Conservation (phyloP, 2,888 invertebrate species). For the Syritta pipiens region DNA sequence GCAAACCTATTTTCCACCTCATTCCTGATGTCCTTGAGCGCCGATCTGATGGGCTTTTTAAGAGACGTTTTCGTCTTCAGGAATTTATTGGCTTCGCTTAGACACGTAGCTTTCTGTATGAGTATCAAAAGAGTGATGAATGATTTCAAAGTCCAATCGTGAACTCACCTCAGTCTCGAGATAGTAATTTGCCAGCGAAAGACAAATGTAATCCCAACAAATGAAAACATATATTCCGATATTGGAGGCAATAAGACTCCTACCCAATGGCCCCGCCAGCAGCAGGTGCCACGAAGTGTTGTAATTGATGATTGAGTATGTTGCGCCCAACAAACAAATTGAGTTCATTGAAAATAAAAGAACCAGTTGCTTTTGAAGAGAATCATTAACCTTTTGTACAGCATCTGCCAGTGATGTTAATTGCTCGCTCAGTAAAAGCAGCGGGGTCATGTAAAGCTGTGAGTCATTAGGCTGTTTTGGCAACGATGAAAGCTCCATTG, state of each 20-base stretch:
- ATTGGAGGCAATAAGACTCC: slow-evolving; percentile 74
- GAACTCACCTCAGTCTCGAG: slow-evolving; percentile 71
- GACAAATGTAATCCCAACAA: slow-evolving; percentile 73
- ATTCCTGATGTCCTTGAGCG: slow-evolving; percentile 52
- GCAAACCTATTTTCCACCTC: slow-evolving; percentile 42
- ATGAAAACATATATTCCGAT: slow-evolving; percentile 74
- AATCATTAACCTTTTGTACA: slow-evolving; percentile 56
- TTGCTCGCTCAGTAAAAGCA: too few relatives aligned
- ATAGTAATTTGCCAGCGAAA: slow-evolving; percentile 69
- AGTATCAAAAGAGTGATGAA: background rate
- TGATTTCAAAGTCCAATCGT: background rate
- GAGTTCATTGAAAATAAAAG: slow-evolving; percentile 73
- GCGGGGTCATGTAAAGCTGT: too few relatives aligned
- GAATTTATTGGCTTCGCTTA: background rate
- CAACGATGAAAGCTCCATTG: slow-evolving; percentile 13
- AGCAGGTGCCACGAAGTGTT: slow-evolving; percentile 73
- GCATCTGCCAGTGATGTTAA: slow-evolving; percentile 66
- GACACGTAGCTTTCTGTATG: slow-evolving; percentile 26
- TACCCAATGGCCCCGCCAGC: slow-evolving; percentile 71
- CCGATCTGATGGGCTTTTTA: background rate
- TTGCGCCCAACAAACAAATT: slow-evolving; percentile 74
- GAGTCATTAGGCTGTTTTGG: background rate
- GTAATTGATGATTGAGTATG: slow-evolving; percentile 72
- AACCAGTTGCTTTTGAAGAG: slow-evolving; percentile 71
- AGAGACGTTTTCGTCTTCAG: background rate